A percentile compares a stretch with the other conserved stretches of the same genome.
These are phyloP conservation scores for Syrphus vitripennis DNA, from an alignment of 2,888 invertebrate species.

Conservation along the genomic window DNA sequence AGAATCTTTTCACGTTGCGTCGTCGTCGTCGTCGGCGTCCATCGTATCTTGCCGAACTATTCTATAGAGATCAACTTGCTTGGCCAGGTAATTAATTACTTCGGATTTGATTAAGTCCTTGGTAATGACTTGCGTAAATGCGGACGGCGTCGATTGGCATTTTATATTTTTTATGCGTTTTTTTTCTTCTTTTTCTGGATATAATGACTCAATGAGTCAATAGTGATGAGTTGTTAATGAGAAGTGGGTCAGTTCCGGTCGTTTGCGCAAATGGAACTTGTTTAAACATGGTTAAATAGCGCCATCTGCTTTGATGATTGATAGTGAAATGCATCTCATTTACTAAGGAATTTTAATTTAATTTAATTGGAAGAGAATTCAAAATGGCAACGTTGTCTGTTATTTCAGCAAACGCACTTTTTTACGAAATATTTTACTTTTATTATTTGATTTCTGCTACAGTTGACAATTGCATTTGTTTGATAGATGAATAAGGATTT, in stretches of 20 bases:
- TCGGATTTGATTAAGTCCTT: slow-evolving; percentile 69
- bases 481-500: too few species aligned
- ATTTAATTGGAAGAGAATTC: background rate
- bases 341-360: background rate
- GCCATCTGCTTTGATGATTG: slow-evolving; percentile 43
- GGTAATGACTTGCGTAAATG: slow-evolving; percentile 70
- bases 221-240: slow-evolving; percentile 65
- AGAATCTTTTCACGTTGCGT: slow-evolving; percentile 2
- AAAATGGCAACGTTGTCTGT: too few species aligned
- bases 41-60: too few species aligned
- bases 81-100: slow-evolving; percentile 64
- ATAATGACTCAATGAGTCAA: background rate
- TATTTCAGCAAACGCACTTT: background rate
- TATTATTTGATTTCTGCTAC: too few species aligned
- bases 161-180: slow-evolving; percentile 12
- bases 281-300: background rate
- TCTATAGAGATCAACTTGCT: slow-evolving; percentile 38
- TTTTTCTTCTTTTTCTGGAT: background rate
- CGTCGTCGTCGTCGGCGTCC: too few species aligned
- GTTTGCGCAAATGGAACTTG: slow-evolving; percentile 27
- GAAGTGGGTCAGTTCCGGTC: slow-evolving; percentile 69
- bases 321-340: background rate
- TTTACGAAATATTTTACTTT: too few species aligned
- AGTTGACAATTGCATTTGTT: too few species aligned
- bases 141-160: slow-evolving; percentile 54